These are phyloP conservation scores for Didymodactylos carnosus DNA, from an alignment of 2,888 invertebrate genomes.

Conservation along the genomic window DNA sequence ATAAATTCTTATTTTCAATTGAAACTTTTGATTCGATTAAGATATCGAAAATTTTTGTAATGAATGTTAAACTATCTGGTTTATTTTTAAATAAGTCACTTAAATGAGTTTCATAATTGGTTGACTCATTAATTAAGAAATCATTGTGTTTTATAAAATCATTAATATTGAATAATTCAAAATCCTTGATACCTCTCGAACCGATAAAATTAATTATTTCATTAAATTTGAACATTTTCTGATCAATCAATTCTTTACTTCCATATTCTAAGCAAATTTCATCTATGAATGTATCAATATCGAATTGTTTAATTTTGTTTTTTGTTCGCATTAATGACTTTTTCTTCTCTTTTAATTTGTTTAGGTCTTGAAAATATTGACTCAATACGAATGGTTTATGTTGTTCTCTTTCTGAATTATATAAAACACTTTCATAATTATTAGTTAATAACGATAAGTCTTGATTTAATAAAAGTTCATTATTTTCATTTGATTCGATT, in stretches of 20 bases:
- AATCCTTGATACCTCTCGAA: too few species aligned
- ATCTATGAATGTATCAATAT: neutral
- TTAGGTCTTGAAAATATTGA: neutral
- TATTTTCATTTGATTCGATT: too few species aligned
- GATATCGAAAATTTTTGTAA: too few species aligned
- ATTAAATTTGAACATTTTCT: neutral
- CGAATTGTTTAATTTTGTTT: neutral
- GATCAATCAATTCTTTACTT: neutral
- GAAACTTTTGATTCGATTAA: too few species aligned
- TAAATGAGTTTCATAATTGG: neutral
- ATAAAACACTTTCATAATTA: neutral
- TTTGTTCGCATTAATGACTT: neutral
- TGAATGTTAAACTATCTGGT: too few species aligned
- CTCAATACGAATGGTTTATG: neutral
- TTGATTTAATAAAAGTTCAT: too few species aligned
- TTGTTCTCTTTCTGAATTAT: neutral
- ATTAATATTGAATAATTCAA: neutral
- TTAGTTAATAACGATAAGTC: neutral
- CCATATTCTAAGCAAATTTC: neutral
- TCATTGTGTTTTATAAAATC: neutral
- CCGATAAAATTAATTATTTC: neutral
- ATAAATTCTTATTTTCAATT: too few species aligned
- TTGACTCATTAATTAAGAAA: neutral
- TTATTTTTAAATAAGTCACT: too few species aligned
- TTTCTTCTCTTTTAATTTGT: neutral